phyloP scores from a whole-genome alignment of 2,888 invertebrate genomes.

The Lordiphosa fenestrarum region DNA sequence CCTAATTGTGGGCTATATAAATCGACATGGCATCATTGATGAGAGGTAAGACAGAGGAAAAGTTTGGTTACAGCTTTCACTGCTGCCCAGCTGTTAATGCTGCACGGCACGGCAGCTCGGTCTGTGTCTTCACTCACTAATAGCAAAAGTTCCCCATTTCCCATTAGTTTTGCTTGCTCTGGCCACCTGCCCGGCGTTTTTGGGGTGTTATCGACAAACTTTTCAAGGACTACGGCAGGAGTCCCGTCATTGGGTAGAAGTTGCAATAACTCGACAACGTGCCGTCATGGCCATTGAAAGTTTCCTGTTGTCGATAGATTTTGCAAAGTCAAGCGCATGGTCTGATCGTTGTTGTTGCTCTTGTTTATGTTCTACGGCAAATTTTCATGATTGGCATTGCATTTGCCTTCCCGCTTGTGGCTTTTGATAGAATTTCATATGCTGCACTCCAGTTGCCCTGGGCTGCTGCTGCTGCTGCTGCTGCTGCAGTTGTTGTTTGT shows the following conservation, averaged over 20 bases:
- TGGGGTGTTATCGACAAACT: conserved; percentile 49
- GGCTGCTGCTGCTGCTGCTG: conserved; percentile 17
- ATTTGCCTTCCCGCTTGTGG: conserved; percentile 44
- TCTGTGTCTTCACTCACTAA: conserved; percentile 42
- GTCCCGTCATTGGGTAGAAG: conserved; percentile 35
- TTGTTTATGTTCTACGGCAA: conserved; percentile 45
- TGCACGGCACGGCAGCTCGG: not conserved
- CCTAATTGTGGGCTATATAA: conserved; percentile 79
- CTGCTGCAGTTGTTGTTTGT: conserved; percentile 12
- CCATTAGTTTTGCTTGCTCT: conserved; percentile 47
- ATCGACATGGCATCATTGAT: conserved; percentile 80
- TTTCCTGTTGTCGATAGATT: conserved; percentile 46
- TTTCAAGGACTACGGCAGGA: conserved; percentile 68
- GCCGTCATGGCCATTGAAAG: conserved; percentile 50
- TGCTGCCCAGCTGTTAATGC: not conserved
- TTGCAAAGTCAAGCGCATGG: conserved; percentile 42
- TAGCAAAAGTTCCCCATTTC: conserved; percentile 67
- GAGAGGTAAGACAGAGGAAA: conserved; percentile 70
- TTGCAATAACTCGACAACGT: conserved; percentile 54
- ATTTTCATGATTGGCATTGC: conserved; percentile 68
- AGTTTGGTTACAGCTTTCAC: not conserved
- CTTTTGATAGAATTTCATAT: conserved; percentile 63
- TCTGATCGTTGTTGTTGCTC: conserved; percentile 47
- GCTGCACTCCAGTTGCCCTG: conserved; percentile 49
- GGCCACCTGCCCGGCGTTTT: conserved; percentile 14